Evolutionary conservation across 1,140 invertebrate genomes (phyloP).

Genomic region (Trachymyrmex septentrionalis): DNA sequence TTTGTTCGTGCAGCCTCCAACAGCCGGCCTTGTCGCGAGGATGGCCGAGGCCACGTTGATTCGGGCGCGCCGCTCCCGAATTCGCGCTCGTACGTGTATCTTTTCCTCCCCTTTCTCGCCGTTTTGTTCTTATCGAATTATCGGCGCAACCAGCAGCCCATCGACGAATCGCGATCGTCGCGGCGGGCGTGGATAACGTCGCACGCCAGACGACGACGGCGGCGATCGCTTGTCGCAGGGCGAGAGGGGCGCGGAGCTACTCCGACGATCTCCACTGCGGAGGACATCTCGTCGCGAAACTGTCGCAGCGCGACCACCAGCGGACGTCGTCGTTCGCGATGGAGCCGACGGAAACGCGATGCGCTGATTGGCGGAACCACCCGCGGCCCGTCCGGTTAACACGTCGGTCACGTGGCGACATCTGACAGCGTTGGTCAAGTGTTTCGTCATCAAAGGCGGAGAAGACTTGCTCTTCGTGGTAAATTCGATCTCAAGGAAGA

Average conservation of each 20-base stretch:
- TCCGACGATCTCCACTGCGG: slow-evolving; percentile 5
- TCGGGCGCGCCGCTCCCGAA: slow-evolving; percentile 29
- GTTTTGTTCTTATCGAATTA: slow-evolving; percentile 11
- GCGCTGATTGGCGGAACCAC: slow-evolving; percentile 17
- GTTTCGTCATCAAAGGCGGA: not conserved
- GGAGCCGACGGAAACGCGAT: slow-evolving; percentile 16
- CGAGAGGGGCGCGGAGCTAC: not conserved
- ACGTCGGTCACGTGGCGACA: slow-evolving; percentile 3
- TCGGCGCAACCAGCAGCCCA: not conserved
- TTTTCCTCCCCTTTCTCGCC: not conserved
- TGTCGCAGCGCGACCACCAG: slow-evolving; percentile 1
- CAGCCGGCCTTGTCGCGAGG: slow-evolving; percentile 20
- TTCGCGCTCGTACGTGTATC: no score
- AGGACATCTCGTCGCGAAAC: slow-evolving; percentile 58
- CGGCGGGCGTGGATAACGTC: not conserved
- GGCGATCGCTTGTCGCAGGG: not conserved
- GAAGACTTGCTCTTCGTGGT: not conserved
- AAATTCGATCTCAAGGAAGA: not conserved
- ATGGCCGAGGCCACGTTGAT: slow-evolving; percentile 44
- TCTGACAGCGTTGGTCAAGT: not conserved
- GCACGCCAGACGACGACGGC: slow-evolving; percentile 7
- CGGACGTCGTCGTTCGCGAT: slow-evolving; percentile 10
- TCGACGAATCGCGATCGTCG: slow-evolving; percentile 20
- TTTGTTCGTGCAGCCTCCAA: slow-evolving; percentile 34
- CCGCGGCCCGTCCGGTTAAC: not conserved